These are phyloP conservation scores for Coleophora flavipennella DNA, from an alignment of 2,888 invertebrate species.

Conservation along the genomic window DNA sequence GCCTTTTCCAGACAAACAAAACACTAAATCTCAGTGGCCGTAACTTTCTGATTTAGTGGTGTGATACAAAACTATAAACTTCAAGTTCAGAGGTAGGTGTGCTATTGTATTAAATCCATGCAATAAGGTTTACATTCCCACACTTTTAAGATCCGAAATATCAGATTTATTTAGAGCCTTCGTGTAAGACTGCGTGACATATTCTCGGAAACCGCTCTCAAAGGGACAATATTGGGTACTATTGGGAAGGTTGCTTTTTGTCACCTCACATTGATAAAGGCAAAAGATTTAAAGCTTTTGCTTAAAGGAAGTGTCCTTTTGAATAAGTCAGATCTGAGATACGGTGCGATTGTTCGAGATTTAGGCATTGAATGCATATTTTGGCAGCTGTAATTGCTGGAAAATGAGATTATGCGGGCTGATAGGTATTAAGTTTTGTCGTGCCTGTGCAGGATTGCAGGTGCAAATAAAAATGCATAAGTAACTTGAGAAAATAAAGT, in stretches of 20 bases:
- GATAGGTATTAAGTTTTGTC: not conserved
- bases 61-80: too few species aligned
- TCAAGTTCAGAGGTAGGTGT: too few species aligned
- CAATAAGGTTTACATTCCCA: too few species aligned
- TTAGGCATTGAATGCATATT: constrained; percentile 15
- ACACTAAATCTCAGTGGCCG: not conserved
- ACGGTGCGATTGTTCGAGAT: constrained; percentile 15
- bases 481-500: too few species aligned
- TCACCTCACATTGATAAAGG: constrained; percentile 15
- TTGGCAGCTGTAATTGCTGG: constrained; percentile 31
- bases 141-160: too few species aligned
- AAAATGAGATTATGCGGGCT: constrained; percentile 19
- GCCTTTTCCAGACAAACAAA: not conserved
- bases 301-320: constrained; percentile 5
- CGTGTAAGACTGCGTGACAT: not conserved
- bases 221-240: constrained; percentile 16
- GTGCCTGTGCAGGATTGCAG: too few species aligned
- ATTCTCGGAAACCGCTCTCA: constrained; percentile 15
- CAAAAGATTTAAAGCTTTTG: not conserved
- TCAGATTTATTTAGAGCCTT: too few species aligned
- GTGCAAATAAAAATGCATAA: too few species aligned
- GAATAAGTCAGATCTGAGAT: constrained; percentile 20
- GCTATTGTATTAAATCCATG: too few species aligned
- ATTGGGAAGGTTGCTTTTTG: constrained; percentile 22
- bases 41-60: not conserved